Base-by-base conservation (phyloP, 2,797 vertebrate genomes). In the Malacoraja senta region DNA sequence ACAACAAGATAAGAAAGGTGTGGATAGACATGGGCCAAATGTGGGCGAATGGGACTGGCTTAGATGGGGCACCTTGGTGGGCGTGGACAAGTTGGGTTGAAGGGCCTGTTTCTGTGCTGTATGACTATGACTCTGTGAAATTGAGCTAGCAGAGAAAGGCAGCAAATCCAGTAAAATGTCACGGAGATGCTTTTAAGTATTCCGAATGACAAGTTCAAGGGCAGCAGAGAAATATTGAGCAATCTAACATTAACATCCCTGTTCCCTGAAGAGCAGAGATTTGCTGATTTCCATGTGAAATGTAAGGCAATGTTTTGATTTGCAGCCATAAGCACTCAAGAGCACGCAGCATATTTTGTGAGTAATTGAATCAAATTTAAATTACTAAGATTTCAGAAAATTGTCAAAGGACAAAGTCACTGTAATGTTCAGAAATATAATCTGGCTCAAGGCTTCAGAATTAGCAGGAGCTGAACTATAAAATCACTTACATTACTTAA, bases 341-440 rank as follows among this genome's bases (percentile, higher is more conserved):
- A 19, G 17, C 17, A 21, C 68, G 17, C 7, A 35, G 61, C 61
- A 65, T n/a, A 68, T 65, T 88, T 68, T 68, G 15, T 9, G 17
- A 35, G n/a, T 68, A 88, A 88, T 88, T 88, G 61, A 88, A 65
- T 88, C 61, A 88, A 88, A 65, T 35, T 65, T 21, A 88, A 68
- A 63, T 88, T 86, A 65, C 29, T 63, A 29, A 32, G 26, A 86
- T 32, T 21, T 88, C 84, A 65, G 84, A 21, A 88, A 88, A 88
- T 63, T 88, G 84, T 88, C 84, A 88, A 21, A 7, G 17, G 4
- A 65, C 65, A 68, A 21, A 21, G 7, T 2, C n/a, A 68, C 0
- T 12, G 17, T 15, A 2, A 24, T 19, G 29, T 15, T 78, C 29
- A 6, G 29, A 68, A 29, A 53, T 74, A n/a, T 29, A 86, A 29